Conservation (phyloP, 2,113 vertebrate genomes). For the Aegithalos caudatus region DNA sequence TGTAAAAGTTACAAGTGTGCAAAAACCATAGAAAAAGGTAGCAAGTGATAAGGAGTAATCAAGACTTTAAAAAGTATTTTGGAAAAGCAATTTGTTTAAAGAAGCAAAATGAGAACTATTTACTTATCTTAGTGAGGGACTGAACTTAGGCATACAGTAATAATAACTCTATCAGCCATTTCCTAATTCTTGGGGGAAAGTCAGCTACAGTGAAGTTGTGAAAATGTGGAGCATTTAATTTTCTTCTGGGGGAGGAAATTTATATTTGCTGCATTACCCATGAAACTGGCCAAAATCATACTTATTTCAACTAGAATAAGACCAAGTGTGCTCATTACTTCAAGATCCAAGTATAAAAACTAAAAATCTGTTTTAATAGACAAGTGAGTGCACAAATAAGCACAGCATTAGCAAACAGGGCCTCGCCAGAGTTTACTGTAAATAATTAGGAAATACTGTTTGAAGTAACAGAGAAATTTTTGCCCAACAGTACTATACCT, state of each 20-base stretch:
- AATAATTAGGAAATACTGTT: background rate
- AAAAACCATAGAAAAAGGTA: background rate
- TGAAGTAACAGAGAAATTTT: background rate
- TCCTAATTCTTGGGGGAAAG: background rate
- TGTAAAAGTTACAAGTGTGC: background rate
- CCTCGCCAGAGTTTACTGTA: background rate
- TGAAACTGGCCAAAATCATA: background rate
- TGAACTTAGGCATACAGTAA: background rate
- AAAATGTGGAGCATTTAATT: background rate
- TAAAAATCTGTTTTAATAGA: background rate
- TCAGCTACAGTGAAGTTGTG: background rate
- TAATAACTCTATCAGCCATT: background rate
- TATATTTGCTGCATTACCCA: background rate
- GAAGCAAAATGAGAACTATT: background rate
- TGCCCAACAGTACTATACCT: slow-evolving; percentile 75
- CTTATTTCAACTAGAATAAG: background rate
- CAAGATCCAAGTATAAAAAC: background rate
- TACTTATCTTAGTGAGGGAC: background rate
- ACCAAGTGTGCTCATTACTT: background rate
- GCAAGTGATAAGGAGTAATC: background rate
- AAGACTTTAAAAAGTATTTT: background rate
- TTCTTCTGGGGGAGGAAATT: background rate
- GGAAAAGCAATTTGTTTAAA: background rate
- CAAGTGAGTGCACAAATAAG: background rate
- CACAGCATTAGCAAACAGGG: background rate